phyloP scores from a whole-genome alignment of 2,113 vertebrate species.

The Crypturellus undulatus region DNA sequence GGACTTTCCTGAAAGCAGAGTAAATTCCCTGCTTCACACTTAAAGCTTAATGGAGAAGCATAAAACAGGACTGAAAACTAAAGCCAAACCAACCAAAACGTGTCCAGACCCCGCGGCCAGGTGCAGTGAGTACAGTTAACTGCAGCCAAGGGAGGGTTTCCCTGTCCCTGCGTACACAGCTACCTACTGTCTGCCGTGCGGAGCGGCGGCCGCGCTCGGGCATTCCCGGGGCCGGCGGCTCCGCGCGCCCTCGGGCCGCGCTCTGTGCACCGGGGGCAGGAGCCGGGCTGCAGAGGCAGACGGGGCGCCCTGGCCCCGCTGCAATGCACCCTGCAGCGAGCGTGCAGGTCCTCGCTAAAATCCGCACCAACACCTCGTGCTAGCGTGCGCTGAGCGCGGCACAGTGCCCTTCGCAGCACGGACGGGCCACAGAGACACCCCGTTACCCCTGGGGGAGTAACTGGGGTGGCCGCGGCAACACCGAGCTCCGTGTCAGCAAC shows the following conservation, averaged over 20 bases:
- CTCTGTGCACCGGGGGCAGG: no score
- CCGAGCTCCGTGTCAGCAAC: neutral
- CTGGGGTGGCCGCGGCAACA: neutral
- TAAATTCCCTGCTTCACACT: neutral
- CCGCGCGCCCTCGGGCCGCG: no score
- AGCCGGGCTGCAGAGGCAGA: neutral
- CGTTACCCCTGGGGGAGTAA: no score
- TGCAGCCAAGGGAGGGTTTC: no score
- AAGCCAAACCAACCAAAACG: neutral
- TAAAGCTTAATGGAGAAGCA: neutral
- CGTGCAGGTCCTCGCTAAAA: neutral
- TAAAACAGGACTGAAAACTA: accelerated
- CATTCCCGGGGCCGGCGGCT: no score
- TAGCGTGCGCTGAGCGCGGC: neutral
- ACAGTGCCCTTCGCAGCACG: neutral
- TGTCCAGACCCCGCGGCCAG: neutral
- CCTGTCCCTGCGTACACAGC: no score
- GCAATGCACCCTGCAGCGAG: neutral
- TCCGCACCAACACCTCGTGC: neutral
- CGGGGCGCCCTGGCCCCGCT: neutral
- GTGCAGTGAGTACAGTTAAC: neutral
- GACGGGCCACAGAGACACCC: no score
- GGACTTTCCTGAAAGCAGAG: neutral
- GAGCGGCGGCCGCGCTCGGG: no score
- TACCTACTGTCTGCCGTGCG: no score